Evolutionary conservation across 2,888 invertebrate genomes (phyloP).

Genomic region (Dascillus cervinus): DNA sequence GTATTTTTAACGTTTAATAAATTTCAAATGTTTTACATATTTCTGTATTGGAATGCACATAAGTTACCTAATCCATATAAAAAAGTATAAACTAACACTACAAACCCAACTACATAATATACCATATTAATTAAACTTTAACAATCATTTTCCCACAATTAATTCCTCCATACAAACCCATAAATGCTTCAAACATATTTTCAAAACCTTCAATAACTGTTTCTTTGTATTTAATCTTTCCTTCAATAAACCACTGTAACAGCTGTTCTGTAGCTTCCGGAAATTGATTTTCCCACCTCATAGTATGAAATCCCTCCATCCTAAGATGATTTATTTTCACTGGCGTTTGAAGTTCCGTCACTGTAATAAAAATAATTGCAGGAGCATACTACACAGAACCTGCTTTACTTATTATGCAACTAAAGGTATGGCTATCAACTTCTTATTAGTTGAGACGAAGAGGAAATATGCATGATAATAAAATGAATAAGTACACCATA

Average conservation of each 20-base stretch:
- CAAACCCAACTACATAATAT: no score
- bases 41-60: no score
- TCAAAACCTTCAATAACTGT: background rate
- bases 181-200: background rate
- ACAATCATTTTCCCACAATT: background rate
- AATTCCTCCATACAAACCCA: background rate
- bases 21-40: no score
- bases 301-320: background rate
- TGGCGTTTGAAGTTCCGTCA: conserved; percentile 8
- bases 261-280: conserved; percentile 4
- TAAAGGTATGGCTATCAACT: no score
- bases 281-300: background rate
- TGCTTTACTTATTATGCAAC: no score
- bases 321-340: conserved; percentile 8
- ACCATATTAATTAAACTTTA: background rate
- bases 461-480: no score
- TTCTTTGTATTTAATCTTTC: background rate
- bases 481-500: no score
- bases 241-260: background rate
- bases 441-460: no score
- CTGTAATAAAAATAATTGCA: background rate
- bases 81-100: no score
- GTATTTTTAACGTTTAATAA: no score
- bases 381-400: no score
- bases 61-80: no score